Evolutionary conservation across 2,797 vertebrate genomes (phyloP).

Genomic region (Ciconia nigra): DNA sequence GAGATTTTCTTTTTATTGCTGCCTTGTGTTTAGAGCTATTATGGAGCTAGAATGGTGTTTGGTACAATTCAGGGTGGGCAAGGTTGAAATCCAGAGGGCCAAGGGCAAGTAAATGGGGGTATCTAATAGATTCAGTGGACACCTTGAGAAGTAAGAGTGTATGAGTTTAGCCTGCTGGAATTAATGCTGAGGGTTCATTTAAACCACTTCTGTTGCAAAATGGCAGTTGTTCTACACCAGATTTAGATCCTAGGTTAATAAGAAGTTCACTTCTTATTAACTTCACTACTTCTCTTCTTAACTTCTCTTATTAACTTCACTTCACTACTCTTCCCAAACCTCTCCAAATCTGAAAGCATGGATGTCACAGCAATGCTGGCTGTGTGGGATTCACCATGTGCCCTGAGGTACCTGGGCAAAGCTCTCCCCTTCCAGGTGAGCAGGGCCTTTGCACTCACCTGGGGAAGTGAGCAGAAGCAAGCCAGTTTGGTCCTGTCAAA

Average conservation of each 20-base stretch:
- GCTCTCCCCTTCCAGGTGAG: too few relatives aligned
- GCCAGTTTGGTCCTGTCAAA: constrained; percentile 21
- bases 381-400: neutral
- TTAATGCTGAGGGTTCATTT: neutral
- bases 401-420: neutral
- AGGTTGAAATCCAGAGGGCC: neutral
- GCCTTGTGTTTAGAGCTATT: neutral
- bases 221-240: neutral
- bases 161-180: neutral
- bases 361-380: neutral
- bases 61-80: neutral
- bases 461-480: neutral
- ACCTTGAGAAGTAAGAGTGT: neutral
- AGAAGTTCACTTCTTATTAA: too few relatives aligned
- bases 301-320: too few relatives aligned
- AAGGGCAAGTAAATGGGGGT: neutral
- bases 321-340: neutral
- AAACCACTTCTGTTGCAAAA: neutral
- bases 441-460: too few relatives aligned
- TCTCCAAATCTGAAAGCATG: neutral
- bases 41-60: neutral
- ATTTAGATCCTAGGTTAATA: neutral
- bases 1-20: neutral
- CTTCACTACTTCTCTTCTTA: too few relatives aligned
- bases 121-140: neutral